Conservation (phyloP, 2,888 invertebrate genomes). For the Drosophila nigricruria region DNA sequence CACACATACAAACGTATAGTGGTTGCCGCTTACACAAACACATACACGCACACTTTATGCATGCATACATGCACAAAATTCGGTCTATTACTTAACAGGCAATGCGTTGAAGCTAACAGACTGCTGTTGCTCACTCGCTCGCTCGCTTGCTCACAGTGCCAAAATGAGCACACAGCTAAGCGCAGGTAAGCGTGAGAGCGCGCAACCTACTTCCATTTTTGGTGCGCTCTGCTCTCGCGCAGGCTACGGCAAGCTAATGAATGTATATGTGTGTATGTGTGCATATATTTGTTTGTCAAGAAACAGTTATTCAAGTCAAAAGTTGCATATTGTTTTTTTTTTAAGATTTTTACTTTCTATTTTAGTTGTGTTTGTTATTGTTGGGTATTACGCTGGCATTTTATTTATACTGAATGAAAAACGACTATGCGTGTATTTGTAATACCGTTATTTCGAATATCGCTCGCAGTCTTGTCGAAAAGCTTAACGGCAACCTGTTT, state of each 20-base stretch:
- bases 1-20: slow-evolving; percentile 12
- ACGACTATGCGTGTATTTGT: slow-evolving; percentile 26
- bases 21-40: slow-evolving; percentile 38
- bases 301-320: slow-evolving; percentile 61
- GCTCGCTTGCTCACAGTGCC: slow-evolving; percentile 19
- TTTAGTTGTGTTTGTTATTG: slow-evolving; percentile 35
- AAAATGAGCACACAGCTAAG: slow-evolving; percentile 38
- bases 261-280: slow-evolving; percentile 10
- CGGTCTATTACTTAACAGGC: slow-evolving; percentile 75
- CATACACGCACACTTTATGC: slow-evolving; percentile 6
- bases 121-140: slow-evolving; percentile 23
- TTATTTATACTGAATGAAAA: slow-evolving; percentile 27
- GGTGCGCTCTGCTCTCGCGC: slow-evolving; percentile 29
- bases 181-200: slow-evolving; percentile 48
- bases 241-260: slow-evolving; percentile 10
- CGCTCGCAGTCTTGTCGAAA: slow-evolving; percentile 16
- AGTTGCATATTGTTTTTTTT: slow-evolving; percentile 44
- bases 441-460: slow-evolving; percentile 49
- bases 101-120: slow-evolving; percentile 41
- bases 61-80: slow-evolving; percentile 37
- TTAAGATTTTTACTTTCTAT: slow-evolving; percentile 62
- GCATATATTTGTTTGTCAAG: slow-evolving; percentile 33
- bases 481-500: slow-evolving; percentile 57
- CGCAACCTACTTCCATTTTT: slow-evolving; percentile 66
- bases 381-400: slow-evolving; percentile 51